These are phyloP conservation scores for Dryobota labecula DNA, from an alignment of 2,888 invertebrate genomes.

Conservation along the genomic window DNA sequence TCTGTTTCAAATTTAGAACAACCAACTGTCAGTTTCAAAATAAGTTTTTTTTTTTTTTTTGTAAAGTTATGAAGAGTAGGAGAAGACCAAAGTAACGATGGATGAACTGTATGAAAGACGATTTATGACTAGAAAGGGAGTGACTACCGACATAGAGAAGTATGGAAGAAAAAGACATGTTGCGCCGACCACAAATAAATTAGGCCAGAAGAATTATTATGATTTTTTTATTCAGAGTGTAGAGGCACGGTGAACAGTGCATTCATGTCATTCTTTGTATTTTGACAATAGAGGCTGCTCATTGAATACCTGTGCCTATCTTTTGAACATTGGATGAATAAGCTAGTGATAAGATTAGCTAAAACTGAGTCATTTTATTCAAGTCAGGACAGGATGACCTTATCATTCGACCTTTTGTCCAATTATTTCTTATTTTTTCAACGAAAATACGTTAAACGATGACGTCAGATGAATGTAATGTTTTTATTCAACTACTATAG, in stretches of 20 bases:
- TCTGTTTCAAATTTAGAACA: constrained; percentile 26
- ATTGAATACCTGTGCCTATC: constrained; percentile 27
- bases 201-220: too few species aligned
- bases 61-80: too few species aligned
- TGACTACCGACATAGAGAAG: background rate
- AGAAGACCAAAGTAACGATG: background rate
- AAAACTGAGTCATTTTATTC: constrained; percentile 41
- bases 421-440: constrained; percentile 41
- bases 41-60: background rate
- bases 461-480: constrained; percentile 39
- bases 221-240: background rate
- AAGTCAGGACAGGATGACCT: constrained; percentile 30
- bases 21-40: constrained; percentile 28
- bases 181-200: too few species aligned
- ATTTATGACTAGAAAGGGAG: background rate
- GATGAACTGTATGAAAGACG: background rate
- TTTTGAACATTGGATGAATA: constrained; percentile 31
- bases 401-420: constrained; percentile 53
- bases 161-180: too few species aligned
- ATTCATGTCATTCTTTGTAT: constrained; percentile 6
- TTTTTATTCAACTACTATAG: constrained; percentile 33
- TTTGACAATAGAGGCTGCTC: constrained; percentile 28
- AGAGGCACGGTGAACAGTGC: background rate
- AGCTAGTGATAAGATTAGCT: constrained; percentile 33
- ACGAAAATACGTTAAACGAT: constrained; percentile 44